Base-by-base conservation (phyloP, 2,113 vertebrate species). In the Progne subis region DNA sequence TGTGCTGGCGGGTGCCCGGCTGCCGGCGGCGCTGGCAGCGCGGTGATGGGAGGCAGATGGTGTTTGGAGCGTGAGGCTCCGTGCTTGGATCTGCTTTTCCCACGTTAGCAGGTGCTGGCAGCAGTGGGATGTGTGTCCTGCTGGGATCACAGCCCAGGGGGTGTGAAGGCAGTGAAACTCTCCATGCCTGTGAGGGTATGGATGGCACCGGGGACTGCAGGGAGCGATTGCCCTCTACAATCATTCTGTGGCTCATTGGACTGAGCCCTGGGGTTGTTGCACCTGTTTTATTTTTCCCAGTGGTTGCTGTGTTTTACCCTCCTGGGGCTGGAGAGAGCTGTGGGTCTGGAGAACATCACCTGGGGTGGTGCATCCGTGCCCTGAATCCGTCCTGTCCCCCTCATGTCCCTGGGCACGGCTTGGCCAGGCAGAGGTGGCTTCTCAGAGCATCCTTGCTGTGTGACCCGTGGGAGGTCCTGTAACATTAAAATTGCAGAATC, bases 141-240 rank as follows among this genome's bases (percentile, higher is more conserved):
- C 46, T 37, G 85, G 31, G 24, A 26, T 39, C 71, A 5, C 74
- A 41, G 53, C 47, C 64, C 37, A 3, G 39, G 4, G 55, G 32
- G 63, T 50, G 83, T 4, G 19, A n/a, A 50, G 43, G 88, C 68
- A 61, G 14, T 0, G 4, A 29, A 65, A n/a, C 12, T 2, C 1
- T 5, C 26, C 0, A 1, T 64, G 56, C 14, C 15, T 3, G 0
- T 0, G 6, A 65, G 83, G 52, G 53, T 18, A 8, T 0, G 2
- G 57, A 6, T 15, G 24, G 20, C 25, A 46, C 41, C 0, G 2
- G 61, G 32, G 18, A n/a, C 18, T 20, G 3, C 6, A 2, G 16
- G 21, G 12, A 43, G 8, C 0, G 6, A 5, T 15, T 25, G 34
- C 18, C 26, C 44, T 70, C 68, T 37, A 1, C 70, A 70, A 0